These are phyloP conservation scores for Ochropacha duplaris DNA, from an alignment of 2,888 invertebrate species.

Conservation along the genomic window DNA sequence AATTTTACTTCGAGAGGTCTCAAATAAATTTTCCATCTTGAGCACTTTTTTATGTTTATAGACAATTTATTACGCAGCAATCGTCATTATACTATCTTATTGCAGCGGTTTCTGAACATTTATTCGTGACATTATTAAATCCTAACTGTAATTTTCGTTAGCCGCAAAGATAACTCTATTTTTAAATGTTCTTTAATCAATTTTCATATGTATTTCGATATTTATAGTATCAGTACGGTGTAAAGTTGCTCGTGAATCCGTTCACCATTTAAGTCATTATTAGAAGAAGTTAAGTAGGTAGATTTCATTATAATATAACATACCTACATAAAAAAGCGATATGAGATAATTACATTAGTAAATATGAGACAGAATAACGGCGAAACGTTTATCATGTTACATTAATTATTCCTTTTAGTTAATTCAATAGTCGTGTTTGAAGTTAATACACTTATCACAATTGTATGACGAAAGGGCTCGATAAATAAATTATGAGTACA, in stretches of 20 bases:
- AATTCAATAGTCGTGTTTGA: not conserved
- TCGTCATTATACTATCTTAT: not conserved
- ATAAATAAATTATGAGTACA: conserved; percentile 35
- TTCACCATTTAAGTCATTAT: too few species aligned
- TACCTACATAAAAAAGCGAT: too few species aligned
- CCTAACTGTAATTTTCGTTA: too few species aligned
- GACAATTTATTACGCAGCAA: not conserved
- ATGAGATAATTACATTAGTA: too few species aligned
- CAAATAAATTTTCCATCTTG: not conserved
- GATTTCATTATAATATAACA: too few species aligned
- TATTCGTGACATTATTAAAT: not conserved
- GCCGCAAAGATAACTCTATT: too few species aligned
- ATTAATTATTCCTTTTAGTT: not conserved
- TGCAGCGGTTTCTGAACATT: not conserved
- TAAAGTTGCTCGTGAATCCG: too few species aligned
- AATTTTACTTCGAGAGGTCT: conserved; percentile 23
- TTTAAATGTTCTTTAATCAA: too few species aligned
- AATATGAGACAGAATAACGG: not conserved
- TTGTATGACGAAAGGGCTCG: conserved; percentile 18
- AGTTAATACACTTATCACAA: not conserved
- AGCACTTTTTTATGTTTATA: conserved; percentile 1
- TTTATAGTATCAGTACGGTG: too few species aligned
- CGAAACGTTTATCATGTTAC: not conserved
- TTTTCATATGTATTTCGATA: too few species aligned
- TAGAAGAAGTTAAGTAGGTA: too few species aligned